Evolutionary conservation across 2,113 vertebrate species (phyloP).

Genomic region (Elaphurus davidianus): DNA sequence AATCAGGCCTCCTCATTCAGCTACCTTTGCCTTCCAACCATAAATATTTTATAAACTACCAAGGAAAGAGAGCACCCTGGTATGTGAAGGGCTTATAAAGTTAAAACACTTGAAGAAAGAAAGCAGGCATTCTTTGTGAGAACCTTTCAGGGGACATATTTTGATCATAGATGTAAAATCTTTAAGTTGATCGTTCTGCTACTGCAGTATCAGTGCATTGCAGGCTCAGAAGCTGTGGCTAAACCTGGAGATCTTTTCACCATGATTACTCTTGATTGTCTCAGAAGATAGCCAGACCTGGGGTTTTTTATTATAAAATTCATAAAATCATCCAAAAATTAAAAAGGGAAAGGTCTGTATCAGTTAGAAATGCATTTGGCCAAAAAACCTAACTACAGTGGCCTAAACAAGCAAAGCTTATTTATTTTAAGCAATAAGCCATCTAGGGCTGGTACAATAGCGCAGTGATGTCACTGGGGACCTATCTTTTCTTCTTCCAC

Average conservation of each 20-base stretch:
- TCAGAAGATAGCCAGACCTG: not conserved
- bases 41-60: constrained; percentile 28
- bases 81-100: not conserved
- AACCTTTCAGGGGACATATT: not conserved
- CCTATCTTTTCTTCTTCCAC: not conserved
- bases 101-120: not conserved
- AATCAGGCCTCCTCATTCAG: not conserved
- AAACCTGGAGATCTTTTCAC: not conserved
- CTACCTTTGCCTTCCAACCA: not conserved
- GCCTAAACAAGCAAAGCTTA: not conserved
- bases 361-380: not conserved
- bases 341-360: not conserved
- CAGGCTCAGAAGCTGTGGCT: not conserved
- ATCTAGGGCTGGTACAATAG: not conserved
- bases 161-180: not conserved
- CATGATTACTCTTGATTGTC: not conserved
- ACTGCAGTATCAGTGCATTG: accelerated
- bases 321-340: not conserved
- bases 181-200: not conserved
- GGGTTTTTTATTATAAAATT: not conserved
- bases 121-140: not conserved
- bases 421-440: not conserved
- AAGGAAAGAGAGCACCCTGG: not conserved
- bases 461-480: not conserved
- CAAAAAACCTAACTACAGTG: not conserved